These are phyloP conservation scores for Bemisia tabaci DNA, from an alignment of 1,140 invertebrate genomes.

Conservation along the genomic window DNA sequence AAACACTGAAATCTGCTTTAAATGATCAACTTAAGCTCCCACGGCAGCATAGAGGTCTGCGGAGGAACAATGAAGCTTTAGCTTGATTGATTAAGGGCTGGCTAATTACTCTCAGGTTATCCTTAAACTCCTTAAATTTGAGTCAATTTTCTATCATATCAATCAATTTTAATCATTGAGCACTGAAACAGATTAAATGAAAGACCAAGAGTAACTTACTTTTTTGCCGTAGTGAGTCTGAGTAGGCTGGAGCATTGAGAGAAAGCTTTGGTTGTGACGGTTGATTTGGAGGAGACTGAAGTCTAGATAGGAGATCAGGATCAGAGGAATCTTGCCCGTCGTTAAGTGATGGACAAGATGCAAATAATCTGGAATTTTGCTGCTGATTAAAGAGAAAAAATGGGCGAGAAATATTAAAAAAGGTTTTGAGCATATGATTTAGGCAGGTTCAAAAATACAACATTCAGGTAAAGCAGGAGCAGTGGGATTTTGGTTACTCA, in stretches of 20 bases:
- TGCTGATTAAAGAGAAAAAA: constrained; percentile 4
- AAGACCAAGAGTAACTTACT: neutral
- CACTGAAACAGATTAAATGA: no score
- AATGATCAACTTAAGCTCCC: no score
- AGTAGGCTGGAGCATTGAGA: neutral
- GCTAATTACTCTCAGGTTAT: no score
- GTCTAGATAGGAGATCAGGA: constrained; percentile 29
- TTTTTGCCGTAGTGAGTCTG: neutral
- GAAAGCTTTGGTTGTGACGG: constrained; percentile 12
- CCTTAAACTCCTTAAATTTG: no score
- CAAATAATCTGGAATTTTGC: constrained; percentile 40
- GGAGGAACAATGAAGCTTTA: no score
- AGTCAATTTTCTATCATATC: no score
- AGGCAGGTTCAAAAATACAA: neutral
- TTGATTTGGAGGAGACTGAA: constrained; percentile 19
- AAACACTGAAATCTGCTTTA: no score
- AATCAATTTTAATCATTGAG: no score
- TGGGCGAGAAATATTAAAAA: neutral
- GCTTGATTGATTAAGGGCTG: no score
- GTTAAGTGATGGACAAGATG: constrained; percentile 55
- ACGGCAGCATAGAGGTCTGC: no score
- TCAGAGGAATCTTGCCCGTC: constrained; percentile 35
- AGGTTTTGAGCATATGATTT: neutral
- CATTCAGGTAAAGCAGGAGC: neutral
- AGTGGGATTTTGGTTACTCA: no score